Base-by-base conservation (phyloP, 2,888 invertebrate genomes). In the Drosophila maculinotata region DNA sequence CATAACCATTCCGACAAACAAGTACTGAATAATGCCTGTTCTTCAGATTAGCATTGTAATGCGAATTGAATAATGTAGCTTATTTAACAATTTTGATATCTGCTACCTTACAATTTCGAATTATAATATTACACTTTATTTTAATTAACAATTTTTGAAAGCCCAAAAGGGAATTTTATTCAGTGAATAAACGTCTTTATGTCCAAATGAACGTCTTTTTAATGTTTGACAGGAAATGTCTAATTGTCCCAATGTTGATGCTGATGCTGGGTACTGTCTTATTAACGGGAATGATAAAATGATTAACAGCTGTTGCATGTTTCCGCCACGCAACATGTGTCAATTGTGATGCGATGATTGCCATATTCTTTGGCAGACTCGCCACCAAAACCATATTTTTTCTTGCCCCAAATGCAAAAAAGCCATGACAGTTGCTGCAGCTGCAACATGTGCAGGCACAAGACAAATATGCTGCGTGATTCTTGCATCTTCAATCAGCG, bases 261-360 rank as follows among this genome's bases (percentile, higher is more conserved):
- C n/a, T n/a, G n/a, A 20, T 12, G n/a, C 39, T 39, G 12, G 12
- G 4, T 4, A 25, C 1, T 25, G 26, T 26, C n/a, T 8, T 42
- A 6, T 9, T 9, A 12, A 7, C 25, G 42, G 44, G 49, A 52
- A 35, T 58, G 57, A 57, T 47, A 44, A 52, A 57, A 30, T 57
- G 67, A 57, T 53, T 57, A 38, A 17, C 33, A 49, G 44, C 42
- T 56, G 31, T 44, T 31, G 38, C 25, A 26, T 28, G 26, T 9
- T 60, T 49, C 54, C 49, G 45, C 7, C 12, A 9, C 12, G 35
- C n/a, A 52, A 48, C 64, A 62, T 47, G 64, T 60, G 57, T 39
- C 41, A 44, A 20, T 15, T 14, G 36, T 23, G 7, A 31, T 26
- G 26, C 20, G 26, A 36, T 76, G 79, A 76, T 76, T 63, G 64